Evolutionary conservation across 1,140 invertebrate species (phyloP), one percentile per base, ranked within the genome.

Genomic region (Nephila pilipes): DNA sequence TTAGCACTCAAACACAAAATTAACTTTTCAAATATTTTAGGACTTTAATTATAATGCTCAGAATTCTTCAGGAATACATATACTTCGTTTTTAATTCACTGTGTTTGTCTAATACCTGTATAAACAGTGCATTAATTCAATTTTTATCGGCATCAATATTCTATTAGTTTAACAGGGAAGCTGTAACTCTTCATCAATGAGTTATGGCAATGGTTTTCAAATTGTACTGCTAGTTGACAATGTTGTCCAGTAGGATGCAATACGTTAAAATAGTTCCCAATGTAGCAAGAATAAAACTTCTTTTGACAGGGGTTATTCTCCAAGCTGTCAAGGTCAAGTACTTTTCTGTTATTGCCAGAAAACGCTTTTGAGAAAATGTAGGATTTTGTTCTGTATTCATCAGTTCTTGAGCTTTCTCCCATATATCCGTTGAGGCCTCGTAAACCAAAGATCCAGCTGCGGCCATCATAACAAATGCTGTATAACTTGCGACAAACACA

Each of bases 261-360:
- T 87, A 87, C 0, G 85, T 69, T 20, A 87, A 46, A 32, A 87
- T 63, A 4, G 36, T 38, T 10, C 85, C 85, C 2, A 38, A 0
- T 5, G 60, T 63, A 1, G 29, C 58, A 54, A 87, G 29, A 18
- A 87, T 63, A 14, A 87, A 60, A 46, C 60, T 87, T 65, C 85
- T 87, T 65, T 87, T 87, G 3, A 69, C 55, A 6, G 85, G 58
- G 14, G 38, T 25, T 5, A 65, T 65, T 32, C 65, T 87, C 85
- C 60, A 87, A 65, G 63, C 22, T 63, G 57, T 87, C 60, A 87
- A 20, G 0, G 22, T 10, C 18, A 65, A 29, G 16, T 32, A 32
- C 20, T 87, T 87, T 55, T 46, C 57, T 32, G 54, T 22, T 1
- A 65, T 14, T 12, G 5, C 25, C 5, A 87, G 32, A 63, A 87